Base-by-base conservation (phyloP, 2,888 invertebrate genomes). In the Antheraea assamensis region DNA sequence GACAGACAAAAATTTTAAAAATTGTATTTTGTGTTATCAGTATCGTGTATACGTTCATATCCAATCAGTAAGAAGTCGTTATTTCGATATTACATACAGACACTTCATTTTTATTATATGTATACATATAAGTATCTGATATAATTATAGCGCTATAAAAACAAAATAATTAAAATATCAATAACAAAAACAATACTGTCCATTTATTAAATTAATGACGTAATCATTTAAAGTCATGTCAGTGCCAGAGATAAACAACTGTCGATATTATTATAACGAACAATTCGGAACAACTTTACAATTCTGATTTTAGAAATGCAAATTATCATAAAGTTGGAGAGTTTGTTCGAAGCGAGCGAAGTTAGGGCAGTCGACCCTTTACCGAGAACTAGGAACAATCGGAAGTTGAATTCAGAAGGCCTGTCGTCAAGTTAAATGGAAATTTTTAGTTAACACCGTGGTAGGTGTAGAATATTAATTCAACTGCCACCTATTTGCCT, bases 301-400 rank as follows among this genome's bases (percentile, higher is more conserved):
- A 30, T 64, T 30, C 61, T 30, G 61, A 30, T 64, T 30, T 27
- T 64, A 17, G 61, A 30, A 30, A 64, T 30, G 27, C 30, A 64
- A 30, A 64, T 64, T 27, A 64, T 64, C 61, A 64, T 64, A 64
- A 64, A 64, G 61, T 64, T 64, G 4, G 61, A 21, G 61, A 64
- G 30, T 27, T 61, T 61, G 61, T 10, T 17, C 61, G 61, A 27
- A 27, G 61, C 27, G 30, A 64, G 61, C 27, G 27, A 64, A 4
- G 30, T 30, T 64, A 13, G 19, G 61, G 27, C 30, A 64, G 15
- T 15, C 27, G 17, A 64, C 27, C 61, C 61, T 64, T 64, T 30
- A 64, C 61, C 15, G 61, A 27, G 3, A 64, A 64, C 58, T 58
- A 24, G 30, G 30, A 27, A 64, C 30, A 64, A 30, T 64, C 17